Base-by-base conservation (phyloP, 1,140 invertebrate genomes). In the Lepidurus arcticus region DNA sequence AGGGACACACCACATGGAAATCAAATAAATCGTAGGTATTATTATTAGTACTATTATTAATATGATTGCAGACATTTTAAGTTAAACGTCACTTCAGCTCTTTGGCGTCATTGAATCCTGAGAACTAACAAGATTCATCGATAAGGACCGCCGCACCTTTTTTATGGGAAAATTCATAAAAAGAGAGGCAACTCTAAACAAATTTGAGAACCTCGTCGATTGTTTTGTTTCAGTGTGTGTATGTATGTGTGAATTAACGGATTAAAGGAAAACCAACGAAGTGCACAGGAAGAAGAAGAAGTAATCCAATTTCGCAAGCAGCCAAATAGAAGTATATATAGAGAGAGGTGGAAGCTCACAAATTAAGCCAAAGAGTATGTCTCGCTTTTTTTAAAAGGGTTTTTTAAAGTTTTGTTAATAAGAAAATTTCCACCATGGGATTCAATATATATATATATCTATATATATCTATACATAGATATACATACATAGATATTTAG, bases 11-110 rank as follows among this genome's bases (percentile, higher is more conserved):
- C 76, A 75, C 44, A 16, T 44, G 26, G 10, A 13, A 44, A 77
- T 79, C 11, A 76, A 53, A 65, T 43, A 74, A 78, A 73, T 78
- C 79, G 77, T 78, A 78, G 77, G 79, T 79, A 80, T 79, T 78
- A 80, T 81, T 80, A 47, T 74, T 74, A 6, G 26, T 13, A 74
- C 16, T 21, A 42, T 43, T 42, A 74, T 34, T 34, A 34, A 34
- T 0, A 34, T 34, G 34, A 34, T 34, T 34, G 2, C 34, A 34
- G 34, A 34, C 34, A 5, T 16, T 7, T 16, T 16, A 26, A 74
- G 10, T n/a, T 74, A 11, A 34, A 13, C 26, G 43, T 74, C 42
- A 74, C 74, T 74, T 74, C 26, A 21, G 74, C 24, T 74, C 43
- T 34, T 34, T 34, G 34, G 34, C 34, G 34, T 34, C 34, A 0